Conservation (phyloP, 23 tunicate species). For the Styela plicata region DNA sequence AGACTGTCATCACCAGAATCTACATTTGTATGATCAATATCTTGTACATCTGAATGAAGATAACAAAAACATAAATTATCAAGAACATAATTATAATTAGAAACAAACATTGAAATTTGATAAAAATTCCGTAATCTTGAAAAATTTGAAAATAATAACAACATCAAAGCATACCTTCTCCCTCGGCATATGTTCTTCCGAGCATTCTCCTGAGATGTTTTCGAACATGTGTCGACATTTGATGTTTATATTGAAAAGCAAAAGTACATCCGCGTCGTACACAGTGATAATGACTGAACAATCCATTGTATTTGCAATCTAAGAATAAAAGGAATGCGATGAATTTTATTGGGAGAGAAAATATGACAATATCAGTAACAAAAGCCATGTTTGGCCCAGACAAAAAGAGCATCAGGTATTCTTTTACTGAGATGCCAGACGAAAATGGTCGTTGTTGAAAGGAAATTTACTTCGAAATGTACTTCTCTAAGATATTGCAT, state of each 20-base stretch:
- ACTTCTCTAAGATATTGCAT: too few species aligned
- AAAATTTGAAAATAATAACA: too few species aligned
- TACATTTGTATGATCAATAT: constrained; percentile 59
- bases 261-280: constrained; percentile 56
- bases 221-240: constrained; percentile 78
- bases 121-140: too few species aligned
- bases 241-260: constrained; percentile 88
- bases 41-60: constrained; percentile 1
- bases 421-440: too few species aligned
- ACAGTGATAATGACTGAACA: constrained; percentile 84
- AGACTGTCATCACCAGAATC: constrained; percentile 84
- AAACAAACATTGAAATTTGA: too few species aligned
- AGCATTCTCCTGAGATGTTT: constrained; percentile 48
- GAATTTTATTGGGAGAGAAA: not conserved
- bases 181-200: constrained; percentile 37
- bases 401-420: not conserved
- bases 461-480: too few species aligned
- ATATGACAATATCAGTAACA: not conserved
- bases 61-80: not conserved
- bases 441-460: too few species aligned
- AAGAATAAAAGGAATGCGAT: not conserved
- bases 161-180: not conserved
- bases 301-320: constrained; percentile 80
- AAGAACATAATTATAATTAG: too few species aligned
- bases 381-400: not conserved